Conservation (phyloP, 2,888 invertebrate genomes). For the Oconnorella tubifera region DNA sequence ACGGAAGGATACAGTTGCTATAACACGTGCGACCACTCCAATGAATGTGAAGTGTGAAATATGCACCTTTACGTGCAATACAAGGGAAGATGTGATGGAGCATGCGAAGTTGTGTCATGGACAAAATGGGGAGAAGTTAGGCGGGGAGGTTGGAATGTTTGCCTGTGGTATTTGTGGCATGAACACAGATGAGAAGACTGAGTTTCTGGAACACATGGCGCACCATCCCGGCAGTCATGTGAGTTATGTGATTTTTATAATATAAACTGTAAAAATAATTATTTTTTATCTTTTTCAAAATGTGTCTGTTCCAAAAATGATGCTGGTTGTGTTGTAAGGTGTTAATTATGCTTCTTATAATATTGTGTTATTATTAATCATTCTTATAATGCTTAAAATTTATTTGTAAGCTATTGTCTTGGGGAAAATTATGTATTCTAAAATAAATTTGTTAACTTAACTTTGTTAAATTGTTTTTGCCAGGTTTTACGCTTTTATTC, state of each 20-base stretch:
- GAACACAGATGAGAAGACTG: constrained; percentile 6
- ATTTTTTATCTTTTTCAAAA: too few species aligned
- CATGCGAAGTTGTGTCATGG: not conserved
- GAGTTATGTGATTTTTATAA: not conserved
- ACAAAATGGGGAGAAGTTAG: not conserved
- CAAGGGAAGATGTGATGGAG: not conserved
- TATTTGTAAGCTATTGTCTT: too few species aligned
- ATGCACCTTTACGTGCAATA: constrained; percentile 1
- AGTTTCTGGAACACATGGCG: constrained; percentile 15
- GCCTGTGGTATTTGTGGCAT: constrained; percentile 17
- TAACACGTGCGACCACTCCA: not conserved
- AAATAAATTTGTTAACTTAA: too few species aligned
- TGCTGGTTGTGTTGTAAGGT: too few species aligned
- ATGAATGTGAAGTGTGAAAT: not conserved
- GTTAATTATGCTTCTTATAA: not conserved
- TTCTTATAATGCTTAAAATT: not conserved
- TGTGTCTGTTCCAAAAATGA: too few species aligned
- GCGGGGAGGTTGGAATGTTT: not conserved
- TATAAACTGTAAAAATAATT: not conserved
- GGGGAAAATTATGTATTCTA: too few species aligned
- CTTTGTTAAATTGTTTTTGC: not conserved
- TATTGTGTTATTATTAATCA: not conserved
- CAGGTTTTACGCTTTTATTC: constrained; percentile 20
- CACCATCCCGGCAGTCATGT: constrained; percentile 18
- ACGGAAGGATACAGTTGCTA: not conserved